Evolutionary conservation across 2,888 invertebrate genomes (phyloP), one percentile per base, ranked within the genome.

Genomic region (Netelia fuscicornis): DNA sequence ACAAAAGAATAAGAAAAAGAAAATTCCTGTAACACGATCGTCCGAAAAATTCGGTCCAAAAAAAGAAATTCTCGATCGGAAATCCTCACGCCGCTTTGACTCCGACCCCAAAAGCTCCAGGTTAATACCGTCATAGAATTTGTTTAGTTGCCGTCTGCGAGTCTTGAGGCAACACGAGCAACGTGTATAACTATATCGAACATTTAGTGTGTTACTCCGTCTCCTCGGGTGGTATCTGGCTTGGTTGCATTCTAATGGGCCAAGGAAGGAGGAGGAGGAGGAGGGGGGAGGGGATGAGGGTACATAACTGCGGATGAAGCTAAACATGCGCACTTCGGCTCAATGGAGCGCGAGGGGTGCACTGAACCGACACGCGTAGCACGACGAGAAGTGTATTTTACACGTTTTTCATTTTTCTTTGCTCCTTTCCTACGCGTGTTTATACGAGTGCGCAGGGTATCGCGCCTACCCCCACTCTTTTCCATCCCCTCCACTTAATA

Each of bases 281-380:
- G 81, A 62, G 70, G 64, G 23, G 78, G 72, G 62, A 72, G 76
- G 62, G 81, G 86, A 87, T 86, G 91, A 89, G 90, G 89, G 84
- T 86, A 87, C n/a, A n/a, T 52, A 30, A 84, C 91, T 89, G 91
- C 90, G 91, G 91, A 91, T 91, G 91, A 91, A 91, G 88, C 86
- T 91, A 91, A 91, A 90, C 91, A 90, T 89, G 87, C 58, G 60
- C 90, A 86, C 89, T 88, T 88, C 58, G 58, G 67, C 88, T 90
- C 89, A 90, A 91, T 91, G 90, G 88, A 86, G 86, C 80, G 70
- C 56, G 77, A 75, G 84, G 86, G 87, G 84, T 64, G 67, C 65
- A 65, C 58, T 48, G 52, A 68, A 85, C 79, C 87, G 80, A 30
- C 30, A 84, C 86, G 86, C 82, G 70, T 67, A 78, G 62, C 76